Base-by-base conservation (phyloP, 1,140 invertebrate species). In the Dendroctonus ponderosae region DNA sequence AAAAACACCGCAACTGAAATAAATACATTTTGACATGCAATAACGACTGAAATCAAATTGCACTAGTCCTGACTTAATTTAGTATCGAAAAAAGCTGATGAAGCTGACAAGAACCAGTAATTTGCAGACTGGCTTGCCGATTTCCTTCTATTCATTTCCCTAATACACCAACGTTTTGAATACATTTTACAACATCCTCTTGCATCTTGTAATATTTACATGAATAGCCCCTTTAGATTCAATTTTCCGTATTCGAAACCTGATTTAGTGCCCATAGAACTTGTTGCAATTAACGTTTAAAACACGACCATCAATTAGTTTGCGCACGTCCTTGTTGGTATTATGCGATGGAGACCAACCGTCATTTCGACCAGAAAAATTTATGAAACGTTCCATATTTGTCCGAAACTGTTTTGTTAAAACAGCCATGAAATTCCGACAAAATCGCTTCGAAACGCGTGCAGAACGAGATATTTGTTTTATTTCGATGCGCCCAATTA, bases 211-310 rank as follows among this genome's bases (percentile, higher is more conserved):
- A 60, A 60, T 44, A 60, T 60, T 60, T 60, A 60, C 58, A 60
- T 60, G 58, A 60, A 60, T 48, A 41, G 40, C 58, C 46, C 44
- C 58, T 60, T 60, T 60, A 60, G 12, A 60, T 60, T 60, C 58
- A 60, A 60, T 60, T 60, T 60, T 60, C 58, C 46, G 44, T 60
- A 60, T 48, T 48, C 50, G 48, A 60, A 60, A 50, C 43, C 58
- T 60, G 58, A 60, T 60, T 60, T 60, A 60, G 46, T 60, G 46
- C 58, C 58, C 44, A 60, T 49, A 60, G 58, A 60, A 49, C 15
- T 60, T 60, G 58, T 49, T 39, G 58, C 58, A 60, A 60, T 60
- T 60, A 60, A 48, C 41, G 41, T 60, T 60, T 60, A 60, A 60
- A 39, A 43, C 44, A 26, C 7, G 26, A 42, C 15, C 43, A 60